phyloP scores from a whole-genome alignment of 2,888 invertebrate genomes.

The Phoenoteleia sp. region DNA sequence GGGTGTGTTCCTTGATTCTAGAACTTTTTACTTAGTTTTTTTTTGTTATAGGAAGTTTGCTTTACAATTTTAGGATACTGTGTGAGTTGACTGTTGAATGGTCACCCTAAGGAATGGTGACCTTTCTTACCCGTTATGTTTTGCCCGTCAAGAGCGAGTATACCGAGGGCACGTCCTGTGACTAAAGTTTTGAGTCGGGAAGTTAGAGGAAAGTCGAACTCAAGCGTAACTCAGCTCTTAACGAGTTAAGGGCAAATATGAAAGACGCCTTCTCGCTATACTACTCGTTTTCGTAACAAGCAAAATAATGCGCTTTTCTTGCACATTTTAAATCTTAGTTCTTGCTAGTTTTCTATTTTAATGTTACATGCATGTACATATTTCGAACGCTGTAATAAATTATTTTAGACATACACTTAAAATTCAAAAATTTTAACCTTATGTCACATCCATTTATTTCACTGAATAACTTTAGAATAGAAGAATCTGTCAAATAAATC shows the following conservation, averaged over 20 bases:
- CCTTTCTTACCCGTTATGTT: slow-evolving; percentile 63
- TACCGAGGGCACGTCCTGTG: slow-evolving; percentile 64
- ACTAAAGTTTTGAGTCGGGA: slow-evolving; percentile 76
- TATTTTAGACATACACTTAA: too few species aligned
- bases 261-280: slow-evolving; percentile 58
- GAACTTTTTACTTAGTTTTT: slow-evolving; percentile 58
- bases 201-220: slow-evolving; percentile 77
- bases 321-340: slow-evolving; percentile 41
- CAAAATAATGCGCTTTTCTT: slow-evolving; percentile 68
- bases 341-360: slow-evolving; percentile 31
- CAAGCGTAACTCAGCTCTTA: slow-evolving; percentile 74
- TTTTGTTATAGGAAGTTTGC: slow-evolving; percentile 58
- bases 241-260: slow-evolving; percentile 74
- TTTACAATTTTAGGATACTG: slow-evolving; percentile 59
- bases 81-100: slow-evolving; percentile 61
- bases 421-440: too few species aligned
- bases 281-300: slow-evolving; percentile 68
- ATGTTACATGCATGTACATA: slow-evolving; percentile 21
- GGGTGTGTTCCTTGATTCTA: slow-evolving; percentile 37
- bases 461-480: too few species aligned
- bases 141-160: slow-evolving; percentile 59
- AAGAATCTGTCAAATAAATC: too few species aligned
- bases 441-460: too few species aligned
- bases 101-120: slow-evolving; percentile 62
- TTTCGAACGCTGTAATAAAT: too few species aligned